phyloP scores from a whole-genome alignment of 2,113 vertebrate genomes.

The Grammatotria lemairii region DNA sequence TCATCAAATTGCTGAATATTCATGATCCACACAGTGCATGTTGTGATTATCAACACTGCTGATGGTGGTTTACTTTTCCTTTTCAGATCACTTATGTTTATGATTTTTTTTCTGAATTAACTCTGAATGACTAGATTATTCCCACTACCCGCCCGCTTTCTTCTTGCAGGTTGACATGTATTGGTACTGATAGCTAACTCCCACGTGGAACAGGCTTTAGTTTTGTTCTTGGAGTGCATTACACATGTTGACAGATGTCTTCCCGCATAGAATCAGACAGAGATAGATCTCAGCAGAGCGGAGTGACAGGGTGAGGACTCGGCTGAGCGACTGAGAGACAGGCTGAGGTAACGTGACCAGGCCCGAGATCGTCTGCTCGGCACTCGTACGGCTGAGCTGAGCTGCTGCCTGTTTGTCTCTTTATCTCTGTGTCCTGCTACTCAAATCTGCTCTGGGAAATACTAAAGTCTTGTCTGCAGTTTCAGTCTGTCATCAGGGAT shows the following conservation, averaged over 20 bases:
- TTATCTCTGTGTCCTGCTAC: background rate
- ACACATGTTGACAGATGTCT: constrained; percentile 68
- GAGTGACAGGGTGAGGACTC: constrained; percentile 47
- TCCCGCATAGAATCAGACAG: constrained; percentile 38
- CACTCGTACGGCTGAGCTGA: background rate
- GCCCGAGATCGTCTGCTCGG: constrained; percentile 11
- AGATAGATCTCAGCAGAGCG: constrained; percentile 40
- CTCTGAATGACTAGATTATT: background rate
- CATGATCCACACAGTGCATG: constrained; percentile 3
- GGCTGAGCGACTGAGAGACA: constrained; percentile 28
- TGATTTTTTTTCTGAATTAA: background rate
- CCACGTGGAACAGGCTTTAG: constrained; percentile 28
- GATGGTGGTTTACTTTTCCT: background rate
- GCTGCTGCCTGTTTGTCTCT: background rate
- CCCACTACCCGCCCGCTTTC: background rate
- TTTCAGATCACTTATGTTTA: background rate
- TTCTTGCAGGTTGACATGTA: constrained; percentile 23
- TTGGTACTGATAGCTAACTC: constrained; percentile 46
- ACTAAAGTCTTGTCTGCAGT: constrained; percentile 3
- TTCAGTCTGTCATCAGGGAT: constrained; percentile 37
- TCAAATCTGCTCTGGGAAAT: background rate
- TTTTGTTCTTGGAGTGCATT: constrained; percentile 50
- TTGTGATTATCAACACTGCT: constrained; percentile 12
- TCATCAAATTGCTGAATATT: constrained; percentile 26
- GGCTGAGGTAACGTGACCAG: constrained; percentile 28